phyloP scores from a whole-genome alignment of 1,140 invertebrate species.

The Diachasmimorpha longicaudata region DNA sequence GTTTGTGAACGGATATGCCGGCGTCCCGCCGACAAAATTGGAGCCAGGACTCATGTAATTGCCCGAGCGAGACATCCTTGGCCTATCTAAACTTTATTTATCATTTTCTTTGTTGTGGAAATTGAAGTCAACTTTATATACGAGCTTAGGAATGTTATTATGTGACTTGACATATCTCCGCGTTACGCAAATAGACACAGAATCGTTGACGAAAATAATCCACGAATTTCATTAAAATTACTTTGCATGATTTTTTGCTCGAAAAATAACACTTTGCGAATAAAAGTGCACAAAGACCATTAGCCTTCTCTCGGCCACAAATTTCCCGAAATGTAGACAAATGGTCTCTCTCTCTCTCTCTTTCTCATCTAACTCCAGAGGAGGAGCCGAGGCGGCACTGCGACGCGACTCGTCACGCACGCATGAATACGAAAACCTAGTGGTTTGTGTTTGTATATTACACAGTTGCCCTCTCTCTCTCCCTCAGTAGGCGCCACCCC shows the following conservation, averaged over 20 bases:
- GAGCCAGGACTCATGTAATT: constrained; percentile 5
- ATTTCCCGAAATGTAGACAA: not conserved
- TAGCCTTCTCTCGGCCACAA: too few species aligned
- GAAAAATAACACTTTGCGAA: too few species aligned
- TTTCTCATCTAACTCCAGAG: not conserved
- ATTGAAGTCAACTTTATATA: not conserved
- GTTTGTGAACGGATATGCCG: not conserved
- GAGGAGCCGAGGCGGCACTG: constrained; percentile 4
- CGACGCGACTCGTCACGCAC: constrained; percentile 11
- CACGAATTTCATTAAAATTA: too few species aligned
- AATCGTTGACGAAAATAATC: too few species aligned
- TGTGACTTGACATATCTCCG: too few species aligned
- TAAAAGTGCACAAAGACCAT: too few species aligned
- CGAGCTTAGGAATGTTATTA: too few species aligned
- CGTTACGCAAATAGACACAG: too few species aligned
- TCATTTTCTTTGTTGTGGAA: not conserved
- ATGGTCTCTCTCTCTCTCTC: not conserved
- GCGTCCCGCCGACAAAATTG: constrained; percentile 1
- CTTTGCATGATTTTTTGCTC: too few species aligned
- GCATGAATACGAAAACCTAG: not conserved
- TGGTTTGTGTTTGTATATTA: not conserved
- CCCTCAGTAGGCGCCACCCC: not conserved
- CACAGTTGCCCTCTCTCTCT: not conserved
- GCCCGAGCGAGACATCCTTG: not conserved
- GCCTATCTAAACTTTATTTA: not conserved